Evolutionary conservation across 1,140 invertebrate species (phyloP).

Genomic region (Heliconius himera): DNA sequence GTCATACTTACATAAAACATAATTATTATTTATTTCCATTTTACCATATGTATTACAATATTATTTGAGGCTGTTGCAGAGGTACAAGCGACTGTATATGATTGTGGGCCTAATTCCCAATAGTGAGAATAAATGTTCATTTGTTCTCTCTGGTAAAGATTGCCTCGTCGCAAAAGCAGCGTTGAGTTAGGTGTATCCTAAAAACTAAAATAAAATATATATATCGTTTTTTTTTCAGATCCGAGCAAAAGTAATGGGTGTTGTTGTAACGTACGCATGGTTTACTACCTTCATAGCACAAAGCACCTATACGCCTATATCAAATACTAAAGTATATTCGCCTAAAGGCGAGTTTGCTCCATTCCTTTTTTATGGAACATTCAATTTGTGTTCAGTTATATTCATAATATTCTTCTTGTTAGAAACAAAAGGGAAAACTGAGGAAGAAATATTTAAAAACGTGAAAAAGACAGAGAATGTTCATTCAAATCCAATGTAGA

Average conservation of each 20-base stretch:
- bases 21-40: no score
- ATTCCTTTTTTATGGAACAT: constrained; percentile 49
- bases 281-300: constrained; percentile 51
- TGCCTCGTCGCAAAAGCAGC: no score
- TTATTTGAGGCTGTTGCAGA: no score
- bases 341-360: constrained; percentile 47
- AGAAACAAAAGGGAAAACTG: not conserved
- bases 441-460: not conserved
- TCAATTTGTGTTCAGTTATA: constrained; percentile 40
- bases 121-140: no score
- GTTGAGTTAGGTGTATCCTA: no score
- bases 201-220: no score
- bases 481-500: not conserved
- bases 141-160: no score
- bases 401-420: constrained; percentile 4
- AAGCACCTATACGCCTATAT: constrained; percentile 46
- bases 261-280: constrained; percentile 55
- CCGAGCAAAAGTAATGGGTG: constrained; percentile 59
- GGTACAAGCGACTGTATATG: no score
- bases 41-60: no score
- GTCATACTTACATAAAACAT: no score
- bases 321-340: no score
- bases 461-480: not conserved
- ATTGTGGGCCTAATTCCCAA: no score
- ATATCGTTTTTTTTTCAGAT: constrained; percentile 57